Conservation (phyloP, 2,797 vertebrate species). For the Molothrus aeneus region DNA sequence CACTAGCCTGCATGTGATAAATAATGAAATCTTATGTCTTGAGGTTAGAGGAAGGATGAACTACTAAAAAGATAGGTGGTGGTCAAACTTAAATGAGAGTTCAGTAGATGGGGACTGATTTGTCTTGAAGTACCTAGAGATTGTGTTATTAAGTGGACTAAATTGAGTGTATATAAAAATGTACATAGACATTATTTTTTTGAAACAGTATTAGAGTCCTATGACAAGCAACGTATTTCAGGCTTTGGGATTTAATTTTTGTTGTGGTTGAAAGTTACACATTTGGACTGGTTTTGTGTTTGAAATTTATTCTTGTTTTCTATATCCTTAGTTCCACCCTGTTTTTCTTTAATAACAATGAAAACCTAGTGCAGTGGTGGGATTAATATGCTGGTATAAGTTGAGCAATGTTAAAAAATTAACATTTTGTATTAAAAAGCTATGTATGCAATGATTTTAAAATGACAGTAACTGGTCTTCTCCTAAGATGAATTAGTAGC, state of each 20-base stretch:
- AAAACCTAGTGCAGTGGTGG: conserved; percentile 3
- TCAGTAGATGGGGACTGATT: background rate
- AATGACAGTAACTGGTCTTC: background rate
- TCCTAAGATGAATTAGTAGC: background rate
- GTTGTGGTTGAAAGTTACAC: background rate
- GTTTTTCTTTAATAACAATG: background rate
- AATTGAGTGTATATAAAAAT: background rate
- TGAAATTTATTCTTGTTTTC: background rate
- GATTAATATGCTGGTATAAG: background rate
- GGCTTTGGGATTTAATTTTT: background rate
- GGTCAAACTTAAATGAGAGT: background rate
- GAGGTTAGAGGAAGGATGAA: background rate
- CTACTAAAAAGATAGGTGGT: background rate
- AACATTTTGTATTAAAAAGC: background rate
- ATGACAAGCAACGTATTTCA: background rate
- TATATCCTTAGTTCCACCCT: background rate
- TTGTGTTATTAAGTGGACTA: background rate
- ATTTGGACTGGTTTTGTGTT: background rate
- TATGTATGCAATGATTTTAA: background rate
- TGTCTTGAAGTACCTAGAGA: background rate
- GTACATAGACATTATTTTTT: background rate
- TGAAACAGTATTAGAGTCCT: background rate
- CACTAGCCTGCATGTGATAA: background rate
- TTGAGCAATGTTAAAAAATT: background rate
- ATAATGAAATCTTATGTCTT: background rate